Evolutionary conservation across 2,113 vertebrate species (phyloP).

Genomic region (Sturnus vulgaris): DNA sequence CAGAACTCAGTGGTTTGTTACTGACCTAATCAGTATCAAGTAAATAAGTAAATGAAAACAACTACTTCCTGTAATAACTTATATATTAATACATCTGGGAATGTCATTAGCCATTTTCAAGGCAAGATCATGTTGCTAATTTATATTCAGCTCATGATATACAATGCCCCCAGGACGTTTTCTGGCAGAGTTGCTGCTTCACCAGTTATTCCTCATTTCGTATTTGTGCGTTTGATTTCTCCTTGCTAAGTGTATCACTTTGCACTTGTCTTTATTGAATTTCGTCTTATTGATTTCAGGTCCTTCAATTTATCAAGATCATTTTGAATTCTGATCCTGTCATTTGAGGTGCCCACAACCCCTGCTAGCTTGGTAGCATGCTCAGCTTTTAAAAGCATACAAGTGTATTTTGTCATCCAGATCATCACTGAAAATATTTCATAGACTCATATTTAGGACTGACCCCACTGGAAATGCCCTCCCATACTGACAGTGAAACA

Average conservation of each 20-base stretch:
- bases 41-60: neutral
- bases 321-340: slow-evolving; percentile 21
- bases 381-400: neutral
- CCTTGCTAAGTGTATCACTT: slow-evolving; percentile 44
- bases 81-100: neutral
- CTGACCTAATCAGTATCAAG: neutral
- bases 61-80: neutral
- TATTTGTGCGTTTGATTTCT: slow-evolving; percentile 50
- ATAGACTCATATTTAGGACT: neutral
- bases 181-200: slow-evolving; percentile 24
- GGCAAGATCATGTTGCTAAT: neutral
- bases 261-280: slow-evolving; percentile 51
- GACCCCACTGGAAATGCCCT: neutral
- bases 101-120: slow-evolving; percentile 15
- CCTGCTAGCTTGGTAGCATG: neutral
- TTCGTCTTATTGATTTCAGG: slow-evolving; percentile 47
- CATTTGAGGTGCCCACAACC: neutral
- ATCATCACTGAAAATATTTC: neutral
- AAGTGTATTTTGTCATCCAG: neutral
- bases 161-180: neutral
- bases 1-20: rapidly evolving
- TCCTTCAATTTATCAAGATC: slow-evolving; percentile 35
- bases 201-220: slow-evolving; percentile 38
- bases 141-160: slow-evolving; percentile 6
- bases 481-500: neutral